Percentiles rank a stretch among this genome's conserved stretches.
These are phyloP conservation scores for Limosa lapponica DNA, from an alignment of 2,797 vertebrate genomes.

Conservation along the genomic window DNA sequence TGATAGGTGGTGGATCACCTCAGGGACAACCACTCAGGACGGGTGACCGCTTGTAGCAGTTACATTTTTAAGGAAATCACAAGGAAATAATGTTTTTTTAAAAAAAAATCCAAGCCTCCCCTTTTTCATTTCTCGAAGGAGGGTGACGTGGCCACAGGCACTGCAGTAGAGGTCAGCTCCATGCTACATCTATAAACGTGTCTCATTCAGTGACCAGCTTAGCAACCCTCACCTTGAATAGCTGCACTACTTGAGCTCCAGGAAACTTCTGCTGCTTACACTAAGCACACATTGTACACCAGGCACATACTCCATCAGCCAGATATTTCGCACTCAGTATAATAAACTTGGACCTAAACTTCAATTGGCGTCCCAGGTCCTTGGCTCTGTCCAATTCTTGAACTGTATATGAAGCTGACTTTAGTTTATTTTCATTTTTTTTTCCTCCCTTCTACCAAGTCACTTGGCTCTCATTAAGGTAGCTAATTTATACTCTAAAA, in stretches of 20 bases:
- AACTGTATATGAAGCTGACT: background rate
- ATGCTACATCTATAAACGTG: background rate
- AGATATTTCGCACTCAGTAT: background rate
- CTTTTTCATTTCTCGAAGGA: background rate
- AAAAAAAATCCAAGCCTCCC: background rate
- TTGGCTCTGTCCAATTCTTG: background rate
- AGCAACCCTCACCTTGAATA: slow-evolving; percentile 47
- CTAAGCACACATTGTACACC: background rate
- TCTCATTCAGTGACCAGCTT: slow-evolving; percentile 3
- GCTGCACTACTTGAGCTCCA: background rate
- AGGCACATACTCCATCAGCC: background rate
- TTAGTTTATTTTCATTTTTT: background rate
- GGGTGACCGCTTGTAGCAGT: accelerated
- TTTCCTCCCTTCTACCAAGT: background rate
- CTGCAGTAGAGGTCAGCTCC: background rate
- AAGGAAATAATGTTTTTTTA: background rate
- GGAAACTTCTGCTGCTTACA: background rate
- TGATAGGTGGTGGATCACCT: background rate
- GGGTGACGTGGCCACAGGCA: background rate
- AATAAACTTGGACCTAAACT: background rate
- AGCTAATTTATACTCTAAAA: background rate
- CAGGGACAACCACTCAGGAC: background rate
- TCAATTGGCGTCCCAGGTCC: background rate
- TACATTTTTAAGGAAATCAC: background rate
- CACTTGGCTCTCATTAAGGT: background rate